Evolutionary conservation across 2,113 vertebrate genomes (phyloP).

Genomic region (Brienomyrus longianalis): DNA sequence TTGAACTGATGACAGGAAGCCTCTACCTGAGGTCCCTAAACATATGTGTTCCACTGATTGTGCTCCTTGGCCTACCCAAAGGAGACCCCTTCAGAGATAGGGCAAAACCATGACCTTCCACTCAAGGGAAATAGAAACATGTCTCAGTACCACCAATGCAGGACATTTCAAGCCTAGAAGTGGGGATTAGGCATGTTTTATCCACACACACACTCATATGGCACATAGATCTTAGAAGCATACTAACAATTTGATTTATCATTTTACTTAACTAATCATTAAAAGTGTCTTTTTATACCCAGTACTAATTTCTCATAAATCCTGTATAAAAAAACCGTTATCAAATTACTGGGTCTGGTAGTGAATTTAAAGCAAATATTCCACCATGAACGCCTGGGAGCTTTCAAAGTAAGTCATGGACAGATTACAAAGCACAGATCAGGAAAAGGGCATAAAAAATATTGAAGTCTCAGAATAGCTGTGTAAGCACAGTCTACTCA

Average conservation of each 20-base stretch:
- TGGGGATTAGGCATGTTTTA: background rate
- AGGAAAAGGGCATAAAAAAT: conserved; percentile 2
- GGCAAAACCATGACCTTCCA: background rate
- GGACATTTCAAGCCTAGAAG: background rate
- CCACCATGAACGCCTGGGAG: background rate
- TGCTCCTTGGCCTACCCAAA: background rate
- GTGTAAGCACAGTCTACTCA: background rate
- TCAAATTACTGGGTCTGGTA: background rate
- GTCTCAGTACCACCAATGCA: background rate
- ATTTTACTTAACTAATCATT: background rate
- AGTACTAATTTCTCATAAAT: background rate
- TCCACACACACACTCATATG: background rate
- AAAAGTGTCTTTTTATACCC: background rate
- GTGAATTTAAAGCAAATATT: background rate
- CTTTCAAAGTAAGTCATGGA: background rate
- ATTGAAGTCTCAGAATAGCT: background rate
- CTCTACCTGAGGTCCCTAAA: background rate
- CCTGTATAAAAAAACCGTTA: background rate
- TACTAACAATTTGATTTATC: background rate
- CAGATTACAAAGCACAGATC: background rate
- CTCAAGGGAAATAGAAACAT: background rate
- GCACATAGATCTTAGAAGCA: background rate
- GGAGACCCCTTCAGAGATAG: background rate
- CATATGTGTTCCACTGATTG: background rate
- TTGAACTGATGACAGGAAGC: background rate